Evolutionary conservation across 2,888 invertebrate genomes (phyloP).

Genomic region (Dicyrtomina minuta): DNA sequence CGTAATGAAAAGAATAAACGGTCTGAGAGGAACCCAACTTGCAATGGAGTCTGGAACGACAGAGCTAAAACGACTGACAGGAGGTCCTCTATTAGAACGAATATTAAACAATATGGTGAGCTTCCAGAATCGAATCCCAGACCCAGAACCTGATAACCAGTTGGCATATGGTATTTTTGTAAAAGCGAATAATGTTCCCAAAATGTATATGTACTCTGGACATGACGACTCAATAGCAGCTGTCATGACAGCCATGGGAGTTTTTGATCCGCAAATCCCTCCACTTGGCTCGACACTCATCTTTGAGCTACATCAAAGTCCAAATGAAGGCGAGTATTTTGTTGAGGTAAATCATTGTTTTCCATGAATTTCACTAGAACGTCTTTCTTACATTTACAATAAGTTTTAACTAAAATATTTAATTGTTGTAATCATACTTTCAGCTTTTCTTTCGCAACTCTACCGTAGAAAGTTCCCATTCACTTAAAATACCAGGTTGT

Average conservation of each 20-base stretch:
- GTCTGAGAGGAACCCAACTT: slow-evolving; percentile 66
- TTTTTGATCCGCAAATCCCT: slow-evolving; percentile 66
- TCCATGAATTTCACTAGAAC: too few relatives aligned
- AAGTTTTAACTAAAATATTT: too few relatives aligned
- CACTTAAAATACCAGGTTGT: slow-evolving; percentile 66
- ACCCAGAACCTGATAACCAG: too few relatives aligned
- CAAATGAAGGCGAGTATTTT: too few relatives aligned
- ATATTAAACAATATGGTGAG: slow-evolving; percentile 45
- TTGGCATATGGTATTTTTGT: too few relatives aligned
- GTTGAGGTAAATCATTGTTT: slow-evolving; percentile 55
- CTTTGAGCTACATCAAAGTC: slow-evolving; percentile 69
- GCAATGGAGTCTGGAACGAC: slow-evolving; percentile 68
- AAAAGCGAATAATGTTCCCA: too few relatives aligned
- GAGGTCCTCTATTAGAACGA: slow-evolving; percentile 43
- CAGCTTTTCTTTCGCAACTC: slow-evolving; percentile 51
- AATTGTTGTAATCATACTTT: too few relatives aligned
- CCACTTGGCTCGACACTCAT: slow-evolving; percentile 74
- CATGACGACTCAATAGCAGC: slow-evolving; percentile 82
- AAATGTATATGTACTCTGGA: slow-evolving; percentile 71
- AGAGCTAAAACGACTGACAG: slow-evolving; percentile 66
- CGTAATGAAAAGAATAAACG: slow-evolving; percentile 67
- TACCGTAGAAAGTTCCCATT: slow-evolving; percentile 62
- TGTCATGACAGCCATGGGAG: slow-evolving; percentile 71
- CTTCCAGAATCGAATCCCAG: too few relatives aligned
- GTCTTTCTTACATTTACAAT: too few relatives aligned